Evolutionary conservation across 2,888 invertebrate species (phyloP), one percentile per base, ranked within the genome.

Genomic region (Yponomeuta plumbellus): DNA sequence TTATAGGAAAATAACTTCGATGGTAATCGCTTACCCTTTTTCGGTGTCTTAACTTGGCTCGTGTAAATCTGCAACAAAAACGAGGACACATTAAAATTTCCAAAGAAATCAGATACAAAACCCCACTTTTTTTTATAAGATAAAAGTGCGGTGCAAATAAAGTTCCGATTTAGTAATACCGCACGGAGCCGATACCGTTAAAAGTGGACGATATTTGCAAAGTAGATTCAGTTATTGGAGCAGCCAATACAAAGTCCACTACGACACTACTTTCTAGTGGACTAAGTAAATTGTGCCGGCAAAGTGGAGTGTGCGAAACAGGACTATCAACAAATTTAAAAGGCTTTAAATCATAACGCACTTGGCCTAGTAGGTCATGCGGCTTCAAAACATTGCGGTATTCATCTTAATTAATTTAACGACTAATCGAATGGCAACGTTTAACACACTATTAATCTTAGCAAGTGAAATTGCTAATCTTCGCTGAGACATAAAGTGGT

Each of bases 251-350:
- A 74, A 75, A 73, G 76, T 75, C 76, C 75, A 76, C 79, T 74
- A 78, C 70, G 74, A 73, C 70, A 79, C 71, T 72, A 80, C 84
- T 84, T 85, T 85, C 85, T 83, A 76, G 71, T 70, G 78, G 74
- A 75, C 79, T 69, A 73, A 76, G 78, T 73, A 68, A 78, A 71
- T 71, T 76, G 76, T 80, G 20, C 6, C 34, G 62, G 20, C 10
- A 34, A 63, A 44, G 22, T 56, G 34, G 61, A 61, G 61, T 21
- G 59, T 21, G 22, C 59, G 23, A 21, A 23, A 59, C 26, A 61
- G 61, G 61, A 61, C 61, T 34, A 34, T 34, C 21, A 61, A 61
- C n/a, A 61, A n/a, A 61, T 61, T 23, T 39, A 62, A 23, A 20
- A 39, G 8, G 22, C 61, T 61, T 23, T n/a, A 61, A 66, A 21